Percentiles rank a stretch among this genome's conserved stretches.
Conservation (phyloP, 1,140 invertebrate species). For the Drosophila takahashii region DNA sequence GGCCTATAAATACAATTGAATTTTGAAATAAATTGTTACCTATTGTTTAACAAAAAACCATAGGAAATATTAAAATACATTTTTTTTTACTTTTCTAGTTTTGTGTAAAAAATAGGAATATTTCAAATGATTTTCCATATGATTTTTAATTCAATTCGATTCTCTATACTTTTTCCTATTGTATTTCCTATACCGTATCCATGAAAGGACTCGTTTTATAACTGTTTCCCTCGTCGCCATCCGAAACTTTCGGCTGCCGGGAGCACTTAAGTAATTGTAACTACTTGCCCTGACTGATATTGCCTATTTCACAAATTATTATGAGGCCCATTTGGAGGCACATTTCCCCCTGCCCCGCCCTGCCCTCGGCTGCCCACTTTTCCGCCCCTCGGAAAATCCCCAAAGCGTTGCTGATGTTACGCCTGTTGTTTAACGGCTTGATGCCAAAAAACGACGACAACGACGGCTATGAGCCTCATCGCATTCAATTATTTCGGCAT, state of each 20-base stretch:
- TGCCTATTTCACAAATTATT: slow-evolving; percentile 82
- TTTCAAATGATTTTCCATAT: neutral
- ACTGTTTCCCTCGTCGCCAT: slow-evolving; percentile 18
- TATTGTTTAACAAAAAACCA: no score
- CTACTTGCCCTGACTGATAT: slow-evolving; percentile 80
- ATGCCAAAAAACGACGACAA: slow-evolving; percentile 75
- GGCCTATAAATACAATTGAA: neutral
- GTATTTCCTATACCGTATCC: neutral
- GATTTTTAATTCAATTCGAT: neutral
- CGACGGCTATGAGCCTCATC: slow-evolving; percentile 78
- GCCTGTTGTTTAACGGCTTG: slow-evolving; percentile 82
- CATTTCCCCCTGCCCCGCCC: slow-evolving; percentile 65
- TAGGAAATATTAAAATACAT: no score
- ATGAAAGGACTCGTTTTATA: neutral
- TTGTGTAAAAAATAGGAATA: neutral
- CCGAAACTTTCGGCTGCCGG: slow-evolving; percentile 44
- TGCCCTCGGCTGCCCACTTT: no score
- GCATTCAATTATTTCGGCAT: slow-evolving; percentile 83
- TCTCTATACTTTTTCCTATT: neutral
- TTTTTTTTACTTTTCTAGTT: no score
- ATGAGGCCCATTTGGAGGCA: slow-evolving; percentile 78
- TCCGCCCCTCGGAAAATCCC: slow-evolving; percentile 33
- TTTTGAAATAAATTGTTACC: no score
- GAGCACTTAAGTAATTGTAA: slow-evolving; percentile 82
- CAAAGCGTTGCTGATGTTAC: slow-evolving; percentile 49